A percentile compares a stretch with the other conserved stretches of the same genome.
Conservation (phyloP, 2,797 vertebrate genomes). For the Caiman crocodilus region DNA sequence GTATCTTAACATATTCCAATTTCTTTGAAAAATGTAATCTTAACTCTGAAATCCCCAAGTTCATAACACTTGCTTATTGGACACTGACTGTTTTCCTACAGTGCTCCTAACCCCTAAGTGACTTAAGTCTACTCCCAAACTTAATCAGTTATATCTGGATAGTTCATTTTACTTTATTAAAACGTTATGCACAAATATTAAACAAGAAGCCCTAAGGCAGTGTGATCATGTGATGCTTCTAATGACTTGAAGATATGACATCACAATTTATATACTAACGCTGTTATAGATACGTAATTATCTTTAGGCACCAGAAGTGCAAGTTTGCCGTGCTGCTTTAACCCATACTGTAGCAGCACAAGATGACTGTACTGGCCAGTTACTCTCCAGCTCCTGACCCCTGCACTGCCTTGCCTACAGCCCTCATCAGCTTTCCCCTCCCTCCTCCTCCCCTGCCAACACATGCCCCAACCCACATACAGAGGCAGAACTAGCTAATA, state of each 20-base stretch:
- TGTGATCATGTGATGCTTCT: background rate
- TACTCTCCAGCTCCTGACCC: background rate
- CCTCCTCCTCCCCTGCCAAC: background rate
- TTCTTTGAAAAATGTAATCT: conserved; percentile 43
- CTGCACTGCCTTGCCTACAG: background rate
- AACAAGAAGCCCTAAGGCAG: background rate
- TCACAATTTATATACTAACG: no score
- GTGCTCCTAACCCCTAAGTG: conserved; percentile 4
- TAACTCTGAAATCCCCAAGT: background rate
- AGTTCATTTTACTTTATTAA: background rate
- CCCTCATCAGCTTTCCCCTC: background rate
- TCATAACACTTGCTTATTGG: conserved; percentile 28
- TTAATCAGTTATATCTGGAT: background rate
- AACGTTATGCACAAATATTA: background rate
- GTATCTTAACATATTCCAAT: background rate
- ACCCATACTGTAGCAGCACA: background rate
- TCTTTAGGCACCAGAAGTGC: background rate
- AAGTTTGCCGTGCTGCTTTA: background rate
- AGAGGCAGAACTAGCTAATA: no score
- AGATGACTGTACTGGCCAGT: background rate
- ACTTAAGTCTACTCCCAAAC: conserved; percentile 14
- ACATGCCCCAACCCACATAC: no score
- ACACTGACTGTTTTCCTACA: conserved; percentile 8
- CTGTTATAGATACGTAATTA: background rate
- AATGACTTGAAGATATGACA: no score